Conservation (phyloP, 2,113 vertebrate species). For the Takifugu flavidus region DNA sequence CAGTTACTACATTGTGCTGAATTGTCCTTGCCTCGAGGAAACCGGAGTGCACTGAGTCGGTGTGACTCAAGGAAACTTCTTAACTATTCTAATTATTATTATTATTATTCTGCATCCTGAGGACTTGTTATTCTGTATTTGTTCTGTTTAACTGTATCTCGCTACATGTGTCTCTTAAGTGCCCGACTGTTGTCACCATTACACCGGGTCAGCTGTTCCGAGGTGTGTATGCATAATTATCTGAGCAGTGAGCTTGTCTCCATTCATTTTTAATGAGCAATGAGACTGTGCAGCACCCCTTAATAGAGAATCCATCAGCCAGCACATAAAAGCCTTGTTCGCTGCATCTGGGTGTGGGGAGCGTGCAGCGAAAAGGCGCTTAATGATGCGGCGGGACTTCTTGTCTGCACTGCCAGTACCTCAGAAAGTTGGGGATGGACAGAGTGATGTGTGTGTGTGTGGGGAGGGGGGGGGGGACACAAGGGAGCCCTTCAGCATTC, state of each 20-base stretch:
- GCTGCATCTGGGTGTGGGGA: constrained; percentile 36
- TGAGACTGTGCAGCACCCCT: constrained; percentile 63
- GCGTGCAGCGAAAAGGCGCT: constrained; percentile 28
- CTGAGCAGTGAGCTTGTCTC: constrained; percentile 64
- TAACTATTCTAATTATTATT: constrained; percentile 11
- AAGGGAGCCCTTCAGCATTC: constrained; percentile 56
- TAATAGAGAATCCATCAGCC: constrained; percentile 72
- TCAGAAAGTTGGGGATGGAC: constrained; percentile 47
- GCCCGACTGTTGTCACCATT: constrained; percentile 38
- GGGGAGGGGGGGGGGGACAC: constrained; percentile 29
- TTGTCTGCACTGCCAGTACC: constrained; percentile 48
- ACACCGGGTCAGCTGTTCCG: constrained; percentile 25
- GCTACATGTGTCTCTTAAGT: constrained; percentile 27
- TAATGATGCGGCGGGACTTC: constrained; percentile 55
- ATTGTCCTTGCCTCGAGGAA: not conserved
- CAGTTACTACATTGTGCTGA: constrained; percentile 3
- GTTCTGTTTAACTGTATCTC: constrained; percentile 8
- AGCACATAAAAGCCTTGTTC: constrained; percentile 55
- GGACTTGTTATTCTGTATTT: constrained; percentile 29
- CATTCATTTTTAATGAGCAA: constrained; percentile 74
- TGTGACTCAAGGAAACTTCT: constrained; percentile 2
- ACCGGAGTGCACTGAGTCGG: not conserved
- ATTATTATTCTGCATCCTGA: constrained; percentile 13
- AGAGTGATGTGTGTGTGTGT: constrained; percentile 21
- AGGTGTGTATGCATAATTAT: constrained; percentile 65